Conservation (phyloP, 2,113 vertebrate genomes). For the Phoenicopterus ruber region DNA sequence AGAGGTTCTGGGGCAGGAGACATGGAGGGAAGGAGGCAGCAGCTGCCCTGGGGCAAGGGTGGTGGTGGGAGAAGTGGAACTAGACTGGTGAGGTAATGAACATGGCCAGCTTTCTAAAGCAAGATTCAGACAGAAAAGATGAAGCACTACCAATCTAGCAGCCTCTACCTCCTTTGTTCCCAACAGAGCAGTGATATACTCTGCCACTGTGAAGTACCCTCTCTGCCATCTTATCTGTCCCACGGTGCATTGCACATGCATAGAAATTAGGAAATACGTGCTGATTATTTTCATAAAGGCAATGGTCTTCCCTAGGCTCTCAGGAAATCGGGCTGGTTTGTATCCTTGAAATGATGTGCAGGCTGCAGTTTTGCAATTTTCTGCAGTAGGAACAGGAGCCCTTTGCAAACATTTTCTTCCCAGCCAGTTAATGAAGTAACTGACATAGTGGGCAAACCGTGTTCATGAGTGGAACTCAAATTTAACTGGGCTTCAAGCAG, state of each 20-base stretch:
- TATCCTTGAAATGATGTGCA: neutral
- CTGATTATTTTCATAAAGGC: neutral
- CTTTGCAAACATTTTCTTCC: neutral
- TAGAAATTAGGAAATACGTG: neutral
- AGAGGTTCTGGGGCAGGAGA: neutral
- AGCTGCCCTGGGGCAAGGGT: neutral
- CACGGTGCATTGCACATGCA: accelerated
- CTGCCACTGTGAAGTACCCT: neutral
- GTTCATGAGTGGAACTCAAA: neutral
- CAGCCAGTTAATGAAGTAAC: neutral
- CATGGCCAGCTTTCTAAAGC: neutral
- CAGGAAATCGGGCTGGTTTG: neutral
- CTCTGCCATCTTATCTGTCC: neutral
- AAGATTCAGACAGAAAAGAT: neutral
- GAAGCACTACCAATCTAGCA: neutral
- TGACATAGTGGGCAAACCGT: neutral
- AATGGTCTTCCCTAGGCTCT: neutral
- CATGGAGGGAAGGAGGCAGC: neutral
- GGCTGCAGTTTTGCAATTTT: neutral
- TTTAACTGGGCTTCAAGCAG: neutral
- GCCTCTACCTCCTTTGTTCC: neutral
- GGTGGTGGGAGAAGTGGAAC: slow-evolving; percentile 1
- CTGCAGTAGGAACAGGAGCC: neutral
- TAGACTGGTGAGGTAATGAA: neutral
- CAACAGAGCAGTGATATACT: neutral